phyloP scores from a whole-genome alignment of 2,113 vertebrate genomes.

The Pristiophorus japonicus region DNA sequence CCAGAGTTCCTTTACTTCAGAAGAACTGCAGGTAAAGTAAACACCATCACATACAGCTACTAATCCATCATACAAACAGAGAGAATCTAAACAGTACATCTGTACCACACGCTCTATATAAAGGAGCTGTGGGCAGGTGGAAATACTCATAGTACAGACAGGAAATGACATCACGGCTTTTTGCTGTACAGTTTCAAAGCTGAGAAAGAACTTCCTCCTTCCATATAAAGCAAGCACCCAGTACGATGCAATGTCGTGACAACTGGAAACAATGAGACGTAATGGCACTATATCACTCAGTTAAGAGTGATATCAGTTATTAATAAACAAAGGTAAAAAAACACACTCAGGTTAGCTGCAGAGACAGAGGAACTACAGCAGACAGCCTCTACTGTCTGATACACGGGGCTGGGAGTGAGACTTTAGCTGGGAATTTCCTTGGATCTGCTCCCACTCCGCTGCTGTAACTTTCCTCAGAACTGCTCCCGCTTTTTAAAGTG shows the following conservation, averaged over 20 bases:
- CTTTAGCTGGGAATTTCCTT: background rate
- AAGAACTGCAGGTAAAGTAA: conserved; percentile 53
- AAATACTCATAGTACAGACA: conserved; percentile 68
- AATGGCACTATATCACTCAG: conserved; percentile 45
- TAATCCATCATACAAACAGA: conserved; percentile 49
- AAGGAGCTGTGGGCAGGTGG: conserved; percentile 58
- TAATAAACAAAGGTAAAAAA: background rate
- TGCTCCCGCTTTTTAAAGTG: no score
- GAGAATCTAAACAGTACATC: conserved; percentile 46
- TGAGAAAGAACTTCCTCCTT: conserved; percentile 67
- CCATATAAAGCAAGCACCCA: conserved; percentile 47
- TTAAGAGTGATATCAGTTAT: background rate
- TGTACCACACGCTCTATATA: conserved; percentile 48
- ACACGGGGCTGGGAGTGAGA: background rate
- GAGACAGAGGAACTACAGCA: background rate
- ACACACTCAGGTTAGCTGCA: background rate
- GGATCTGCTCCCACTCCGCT: no score
- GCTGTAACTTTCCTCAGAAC: background rate
- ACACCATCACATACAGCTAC: conserved; percentile 59
- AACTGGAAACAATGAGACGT: conserved; percentile 53
- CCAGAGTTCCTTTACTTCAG: conserved; percentile 69
- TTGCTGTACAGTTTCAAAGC: conserved; percentile 39
- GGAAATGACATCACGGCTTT: conserved; percentile 77
- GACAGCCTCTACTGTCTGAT: background rate
- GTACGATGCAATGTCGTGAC: background rate